Evolutionary conservation across 2,113 vertebrate species (phyloP).

Genomic region (Meles meles): DNA sequence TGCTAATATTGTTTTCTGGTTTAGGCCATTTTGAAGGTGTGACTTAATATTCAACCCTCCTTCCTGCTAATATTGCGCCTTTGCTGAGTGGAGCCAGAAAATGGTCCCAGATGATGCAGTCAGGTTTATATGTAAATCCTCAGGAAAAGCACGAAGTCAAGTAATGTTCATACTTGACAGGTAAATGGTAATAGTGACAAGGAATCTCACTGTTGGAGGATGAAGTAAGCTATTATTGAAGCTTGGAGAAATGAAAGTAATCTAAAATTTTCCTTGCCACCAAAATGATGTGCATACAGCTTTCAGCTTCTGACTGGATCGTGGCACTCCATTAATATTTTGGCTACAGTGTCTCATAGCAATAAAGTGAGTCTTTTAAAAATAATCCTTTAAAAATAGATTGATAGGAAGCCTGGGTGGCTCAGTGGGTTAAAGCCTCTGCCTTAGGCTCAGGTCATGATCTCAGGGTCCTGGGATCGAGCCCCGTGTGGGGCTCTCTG

Average conservation of each 20-base stretch:
- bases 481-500: too few relatives aligned
- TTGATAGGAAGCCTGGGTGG: too few relatives aligned
- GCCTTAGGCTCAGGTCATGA: too few relatives aligned
- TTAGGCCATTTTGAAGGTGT: slow-evolving; percentile 12
- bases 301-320: neutral
- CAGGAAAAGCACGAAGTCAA: slow-evolving; percentile 45
- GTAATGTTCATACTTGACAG: slow-evolving; percentile 66
- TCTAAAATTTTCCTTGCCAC: slow-evolving; percentile 55
- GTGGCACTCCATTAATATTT: neutral
- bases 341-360: neutral
- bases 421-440: too few relatives aligned
- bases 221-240: slow-evolving; percentile 1
- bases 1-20: neutral
- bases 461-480: too few relatives aligned
- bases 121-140: slow-evolving; percentile 59
- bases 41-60: slow-evolving; percentile 21
- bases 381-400: neutral
- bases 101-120: slow-evolving; percentile 48
- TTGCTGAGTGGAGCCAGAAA: slow-evolving; percentile 52
- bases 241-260: slow-evolving; percentile 45
- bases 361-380: neutral
- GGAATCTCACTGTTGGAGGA: slow-evolving; percentile 61
- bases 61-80: slow-evolving; percentile 8
- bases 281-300: neutral
- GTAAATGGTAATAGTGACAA: slow-evolving; percentile 61